Evolutionary conservation across 2,888 invertebrate genomes (phyloP).

Genomic region (Microctonus aethiopoides): DNA sequence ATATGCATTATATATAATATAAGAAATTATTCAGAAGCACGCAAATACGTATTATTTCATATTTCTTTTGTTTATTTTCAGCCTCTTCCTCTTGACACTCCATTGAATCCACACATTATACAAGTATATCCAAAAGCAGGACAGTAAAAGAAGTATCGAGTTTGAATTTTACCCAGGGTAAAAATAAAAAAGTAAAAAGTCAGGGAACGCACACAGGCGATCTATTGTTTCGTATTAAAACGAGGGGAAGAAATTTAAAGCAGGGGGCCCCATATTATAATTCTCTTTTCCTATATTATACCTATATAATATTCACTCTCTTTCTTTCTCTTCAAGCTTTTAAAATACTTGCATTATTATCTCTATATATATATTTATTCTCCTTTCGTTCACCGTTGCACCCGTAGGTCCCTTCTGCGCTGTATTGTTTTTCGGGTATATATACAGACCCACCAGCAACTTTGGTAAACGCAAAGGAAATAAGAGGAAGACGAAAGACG

Average conservation of each 20-base stretch:
- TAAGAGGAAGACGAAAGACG: slow-evolving; percentile 36
- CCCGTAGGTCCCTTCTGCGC: slow-evolving; percentile 27
- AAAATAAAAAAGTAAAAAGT: slow-evolving; percentile 1
- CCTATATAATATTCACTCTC: no score
- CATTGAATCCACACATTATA: no score
- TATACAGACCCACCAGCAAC: slow-evolving; percentile 23
- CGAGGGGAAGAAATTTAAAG: not conserved
- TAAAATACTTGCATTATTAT: no score
- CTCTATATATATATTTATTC: not conserved
- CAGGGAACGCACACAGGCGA: not conserved
- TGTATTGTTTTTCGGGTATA: slow-evolving; percentile 40
- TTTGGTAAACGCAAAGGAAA: slow-evolving; percentile 18
- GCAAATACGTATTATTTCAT: no score
- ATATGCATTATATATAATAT: slow-evolving; percentile 10
- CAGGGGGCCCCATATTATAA: slow-evolving; percentile 8
- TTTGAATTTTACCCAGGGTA: not conserved
- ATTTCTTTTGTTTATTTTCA: not conserved
- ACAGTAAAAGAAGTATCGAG: not conserved
- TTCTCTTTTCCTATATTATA: not conserved
- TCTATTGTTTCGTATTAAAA: not conserved
- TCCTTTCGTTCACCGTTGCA: slow-evolving; percentile 21
- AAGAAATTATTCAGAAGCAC: no score
- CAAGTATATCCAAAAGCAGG: not conserved
- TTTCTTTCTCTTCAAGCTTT: no score
- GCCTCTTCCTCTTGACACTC: not conserved